Evolutionary conservation across 2,113 vertebrate genomes (phyloP).

Genomic region (Tychaedon coryphoeus): DNA sequence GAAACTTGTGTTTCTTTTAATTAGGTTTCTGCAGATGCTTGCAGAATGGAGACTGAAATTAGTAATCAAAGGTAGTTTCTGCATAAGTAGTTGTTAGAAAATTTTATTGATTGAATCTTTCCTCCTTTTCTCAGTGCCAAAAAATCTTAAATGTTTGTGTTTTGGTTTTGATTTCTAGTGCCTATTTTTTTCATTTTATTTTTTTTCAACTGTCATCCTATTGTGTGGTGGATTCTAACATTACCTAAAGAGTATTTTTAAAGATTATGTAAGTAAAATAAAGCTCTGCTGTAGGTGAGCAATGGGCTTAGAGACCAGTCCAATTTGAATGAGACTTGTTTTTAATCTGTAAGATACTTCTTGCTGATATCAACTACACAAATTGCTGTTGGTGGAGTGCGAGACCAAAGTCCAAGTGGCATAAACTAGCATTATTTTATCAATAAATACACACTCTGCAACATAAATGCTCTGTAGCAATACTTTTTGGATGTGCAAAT

Average conservation of each 20-base stretch:
- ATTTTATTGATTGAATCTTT: background rate
- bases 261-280: background rate
- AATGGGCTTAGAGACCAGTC: background rate
- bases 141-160: background rate
- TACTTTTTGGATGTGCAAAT: background rate
- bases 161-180: background rate
- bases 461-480: background rate
- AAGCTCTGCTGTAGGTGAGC: background rate
- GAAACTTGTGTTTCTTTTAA: background rate
- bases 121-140: background rate
- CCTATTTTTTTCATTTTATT: background rate
- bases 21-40: background rate
- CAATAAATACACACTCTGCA: background rate
- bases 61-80: background rate
- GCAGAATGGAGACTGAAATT: background rate
- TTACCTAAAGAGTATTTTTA: background rate
- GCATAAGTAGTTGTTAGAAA: background rate
- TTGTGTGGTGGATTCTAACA: background rate
- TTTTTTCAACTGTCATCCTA: background rate
- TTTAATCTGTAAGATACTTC: background rate
- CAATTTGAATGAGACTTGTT: background rate
- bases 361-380: background rate
- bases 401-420: background rate
- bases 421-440: background rate
- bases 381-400: background rate